Evolutionary conservation across 2,797 vertebrate genomes (phyloP), one percentile per base, ranked within the genome.

Genomic region (Silurus lanzhouensis): DNA sequence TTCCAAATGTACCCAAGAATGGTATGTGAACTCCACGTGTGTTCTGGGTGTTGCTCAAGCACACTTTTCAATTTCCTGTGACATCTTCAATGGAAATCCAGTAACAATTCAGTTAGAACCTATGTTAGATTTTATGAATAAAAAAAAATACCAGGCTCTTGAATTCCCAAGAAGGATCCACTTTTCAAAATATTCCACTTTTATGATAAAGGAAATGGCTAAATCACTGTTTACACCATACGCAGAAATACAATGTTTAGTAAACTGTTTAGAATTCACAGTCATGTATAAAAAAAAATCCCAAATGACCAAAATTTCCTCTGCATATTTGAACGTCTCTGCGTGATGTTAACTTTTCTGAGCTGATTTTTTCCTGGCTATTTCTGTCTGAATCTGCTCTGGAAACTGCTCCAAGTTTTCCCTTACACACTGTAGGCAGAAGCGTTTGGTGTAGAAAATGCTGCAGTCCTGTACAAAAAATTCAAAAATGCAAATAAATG

Each of bases 381-480:
- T 72, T 83, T 97, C 97, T 17, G 91, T 91, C 91, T 87, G 95
- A 81, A 98, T 96, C 93, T 97, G 96, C 82, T 87, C 89, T 46
- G 97, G 96, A 91, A 98, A 98, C 84, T 95, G 95, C 0, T 94
- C 90, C 75, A 96, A 68, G 88, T 97, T 94, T 89, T 96, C 91
- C 85, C 91, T 95, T 87, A 96, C 95, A 76, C 97, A 98, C 14
- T 89, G 94, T 44, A 97, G 90, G 82, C 96, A 98, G 91, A 98
- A 97, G 81, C 96, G 94, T 92, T 94, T 96, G 81, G 96, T 95
- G 94, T 97, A 98, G 94, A 97, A 98, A 1, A 99, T 91, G 78
- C 97, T 98, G 92, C 96, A 98, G 52, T 97, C 96, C 97, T 99
- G 91, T 66, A 84, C 90, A 5, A 86, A 63, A 55, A 8, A 84